Evolutionary conservation across 2,797 vertebrate genomes (phyloP), one percentile per base, ranked within the genome.

Genomic region (Setipinna tenuifilis): DNA sequence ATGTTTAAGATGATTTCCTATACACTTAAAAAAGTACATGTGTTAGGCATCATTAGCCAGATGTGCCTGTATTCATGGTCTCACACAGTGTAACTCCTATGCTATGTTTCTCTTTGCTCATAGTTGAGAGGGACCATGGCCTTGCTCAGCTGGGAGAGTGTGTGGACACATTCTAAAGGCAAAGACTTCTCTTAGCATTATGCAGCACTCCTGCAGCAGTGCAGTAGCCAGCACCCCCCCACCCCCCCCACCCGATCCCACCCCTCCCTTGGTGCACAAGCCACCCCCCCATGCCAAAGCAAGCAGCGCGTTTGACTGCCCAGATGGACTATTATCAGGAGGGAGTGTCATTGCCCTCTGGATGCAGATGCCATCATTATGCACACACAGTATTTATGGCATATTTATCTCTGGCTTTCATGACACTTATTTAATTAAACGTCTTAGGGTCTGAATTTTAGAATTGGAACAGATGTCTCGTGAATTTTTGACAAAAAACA

Each of bases 341-440:
- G 83, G 88, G 81, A 89, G 86, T 85, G 86, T 84, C 83, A 68
- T 87, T 44, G 87, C 86, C 84, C 84, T 85, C 89, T 90, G 88
- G 86, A 89, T 89, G 83, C 86, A 80, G 84, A 87, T 87, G 65
- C 87, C 80, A 84, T 90, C 90, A 91, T 91, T 93, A 90, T 85
- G 86, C 61, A 58, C 54, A 71, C 71, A 82, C 82, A 57, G 85
- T 88, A 90, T 91, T 93, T 87, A 89, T 89, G 86, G 90, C 90
- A 91, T 91, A 92, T 93, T 92, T 89, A 91, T 92, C 87, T 86
- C 89, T 85, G 81, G 83, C 84, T 89, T 88, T 90, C 85, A 84
- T 85, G 89, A 92, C 91, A 92, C 90, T 86, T 89, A 92, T 91
- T 94, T 93, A 94, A 94, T 95, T 94, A 94, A 93, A 93, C 87